Evolutionary conservation across 2,113 vertebrate genomes (phyloP).

Genomic region (Mesembrinibis cayennensis): DNA sequence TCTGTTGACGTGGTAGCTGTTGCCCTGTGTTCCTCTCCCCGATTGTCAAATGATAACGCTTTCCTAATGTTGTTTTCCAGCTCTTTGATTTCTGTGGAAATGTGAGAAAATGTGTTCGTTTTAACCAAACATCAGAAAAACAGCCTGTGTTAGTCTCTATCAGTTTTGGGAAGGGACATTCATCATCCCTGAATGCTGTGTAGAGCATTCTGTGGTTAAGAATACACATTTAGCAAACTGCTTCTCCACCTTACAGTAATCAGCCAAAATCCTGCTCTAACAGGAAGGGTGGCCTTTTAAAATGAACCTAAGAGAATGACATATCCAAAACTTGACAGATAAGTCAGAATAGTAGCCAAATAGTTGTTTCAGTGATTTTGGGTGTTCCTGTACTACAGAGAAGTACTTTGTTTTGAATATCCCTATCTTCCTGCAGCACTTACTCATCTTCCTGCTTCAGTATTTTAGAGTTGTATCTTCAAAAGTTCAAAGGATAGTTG

Average conservation of each 20-base stretch:
- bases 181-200: neutral
- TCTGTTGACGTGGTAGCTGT: slow-evolving; percentile 78
- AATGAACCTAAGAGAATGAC: slow-evolving; percentile 22
- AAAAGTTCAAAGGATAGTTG: slow-evolving; percentile 22
- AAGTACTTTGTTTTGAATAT: slow-evolving; percentile 7
- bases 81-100: slow-evolving; percentile 86
- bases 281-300: slow-evolving; percentile 36
- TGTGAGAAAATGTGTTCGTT: neutral
- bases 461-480: neutral
- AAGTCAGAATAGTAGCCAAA: slow-evolving; percentile 8
- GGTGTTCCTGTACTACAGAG: slow-evolving; percentile 14
- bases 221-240: neutral
- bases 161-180: neutral
- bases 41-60: slow-evolving; percentile 90
- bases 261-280: neutral
- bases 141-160: neutral
- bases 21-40: slow-evolving; percentile 86
- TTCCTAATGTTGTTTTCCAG: slow-evolving; percentile 93
- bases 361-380: slow-evolving; percentile 10
- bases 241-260: slow-evolving; percentile 22
- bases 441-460: slow-evolving; percentile 46
- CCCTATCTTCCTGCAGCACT: slow-evolving; percentile 20
- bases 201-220: neutral
- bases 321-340: neutral
- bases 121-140: neutral